A percentile compares a stretch with the other conserved stretches of the same genome.
Evolutionary conservation across 2,113 vertebrate species (phyloP).

Genomic region (Nibea albiflora): DNA sequence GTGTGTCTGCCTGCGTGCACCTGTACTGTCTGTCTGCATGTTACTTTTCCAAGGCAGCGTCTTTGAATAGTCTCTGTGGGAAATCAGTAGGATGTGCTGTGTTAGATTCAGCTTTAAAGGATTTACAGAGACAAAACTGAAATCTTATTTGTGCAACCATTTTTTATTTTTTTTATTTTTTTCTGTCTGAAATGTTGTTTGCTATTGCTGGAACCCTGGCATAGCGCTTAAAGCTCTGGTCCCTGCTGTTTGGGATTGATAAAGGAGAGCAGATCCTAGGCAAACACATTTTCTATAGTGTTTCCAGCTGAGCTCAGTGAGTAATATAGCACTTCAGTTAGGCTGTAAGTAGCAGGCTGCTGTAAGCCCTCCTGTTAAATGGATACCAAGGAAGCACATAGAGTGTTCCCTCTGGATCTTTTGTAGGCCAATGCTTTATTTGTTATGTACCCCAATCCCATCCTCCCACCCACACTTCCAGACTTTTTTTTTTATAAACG

Average conservation of each 20-base stretch:
- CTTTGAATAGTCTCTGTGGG: conserved; percentile 66
- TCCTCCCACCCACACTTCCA: conserved; percentile 49
- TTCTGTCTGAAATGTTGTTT: conserved; percentile 74
- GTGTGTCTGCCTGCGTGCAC: conserved; percentile 15
- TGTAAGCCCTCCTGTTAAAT: conserved; percentile 77
- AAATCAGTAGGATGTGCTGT: conserved; percentile 62
- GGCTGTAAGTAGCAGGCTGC: conserved; percentile 76
- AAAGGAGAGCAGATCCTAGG: conserved; percentile 79
- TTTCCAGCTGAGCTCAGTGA: conserved; percentile 81
- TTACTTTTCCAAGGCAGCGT: conserved; percentile 56
- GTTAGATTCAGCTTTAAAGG: conserved; percentile 77
- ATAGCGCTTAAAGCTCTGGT: conserved; percentile 73
- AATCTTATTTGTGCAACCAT: conserved; percentile 79
- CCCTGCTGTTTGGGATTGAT: conserved; percentile 83
- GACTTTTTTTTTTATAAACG: conserved; percentile 37
- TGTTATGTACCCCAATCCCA: conserved; percentile 68
- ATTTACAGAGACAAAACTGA: conserved; percentile 80
- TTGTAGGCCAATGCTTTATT: conserved; percentile 72
- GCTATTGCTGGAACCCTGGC: conserved; percentile 71
- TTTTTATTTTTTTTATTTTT: conserved; percentile 47
- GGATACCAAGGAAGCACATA: conserved; percentile 70
- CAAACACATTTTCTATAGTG: conserved; percentile 82
- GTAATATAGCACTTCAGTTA: conserved; percentile 78
- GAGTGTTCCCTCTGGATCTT: conserved; percentile 72
- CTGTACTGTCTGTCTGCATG: conserved; percentile 41